Percentiles rank a stretch among this genome's conserved stretches.
Conservation (phyloP, 2,113 vertebrate genomes). For the Asarcornis scutulata region DNA sequence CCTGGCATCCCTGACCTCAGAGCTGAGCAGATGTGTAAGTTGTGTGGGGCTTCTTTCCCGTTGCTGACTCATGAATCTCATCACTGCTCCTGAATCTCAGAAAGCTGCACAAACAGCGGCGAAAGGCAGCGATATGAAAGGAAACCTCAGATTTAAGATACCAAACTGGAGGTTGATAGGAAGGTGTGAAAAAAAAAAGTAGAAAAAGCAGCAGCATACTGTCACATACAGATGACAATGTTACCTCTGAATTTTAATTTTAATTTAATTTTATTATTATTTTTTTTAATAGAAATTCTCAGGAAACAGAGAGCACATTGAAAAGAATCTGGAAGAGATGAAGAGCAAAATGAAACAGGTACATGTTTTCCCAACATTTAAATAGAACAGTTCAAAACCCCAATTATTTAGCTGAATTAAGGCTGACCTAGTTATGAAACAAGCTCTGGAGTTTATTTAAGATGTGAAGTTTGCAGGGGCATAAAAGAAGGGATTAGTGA, state of each 20-base stretch:
- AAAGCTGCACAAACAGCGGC: background rate
- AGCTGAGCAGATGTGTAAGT: conserved; percentile 78
- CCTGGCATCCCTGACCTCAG: conserved; percentile 57
- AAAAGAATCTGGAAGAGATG: conserved; percentile 72
- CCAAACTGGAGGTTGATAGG: background rate
- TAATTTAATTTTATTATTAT: background rate
- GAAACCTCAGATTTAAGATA: conserved; percentile 54
- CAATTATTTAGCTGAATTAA: background rate
- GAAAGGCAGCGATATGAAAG: conserved; percentile 16
- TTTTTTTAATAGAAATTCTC: conserved; percentile 31
- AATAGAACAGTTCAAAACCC: background rate
- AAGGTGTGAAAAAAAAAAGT: background rate
- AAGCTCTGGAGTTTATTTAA: background rate
- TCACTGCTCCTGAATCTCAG: background rate
- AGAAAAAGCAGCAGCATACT: background rate
- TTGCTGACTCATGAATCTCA: accelerated
- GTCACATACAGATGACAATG: background rate
- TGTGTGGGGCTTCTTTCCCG: background rate
- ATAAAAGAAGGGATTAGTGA: background rate
- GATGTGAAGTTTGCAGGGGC: background rate
- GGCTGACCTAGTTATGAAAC: background rate
- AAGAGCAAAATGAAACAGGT: conserved; percentile 77
- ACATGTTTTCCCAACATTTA: background rate
- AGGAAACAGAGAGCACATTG: conserved; percentile 43
- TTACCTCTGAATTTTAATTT: background rate